A percentile compares a stretch with the other conserved stretches of the same genome.
These are phyloP conservation scores for Neomorphus geoffroyi DNA, from an alignment of 2,797 vertebrate genomes.

Conservation along the genomic window DNA sequence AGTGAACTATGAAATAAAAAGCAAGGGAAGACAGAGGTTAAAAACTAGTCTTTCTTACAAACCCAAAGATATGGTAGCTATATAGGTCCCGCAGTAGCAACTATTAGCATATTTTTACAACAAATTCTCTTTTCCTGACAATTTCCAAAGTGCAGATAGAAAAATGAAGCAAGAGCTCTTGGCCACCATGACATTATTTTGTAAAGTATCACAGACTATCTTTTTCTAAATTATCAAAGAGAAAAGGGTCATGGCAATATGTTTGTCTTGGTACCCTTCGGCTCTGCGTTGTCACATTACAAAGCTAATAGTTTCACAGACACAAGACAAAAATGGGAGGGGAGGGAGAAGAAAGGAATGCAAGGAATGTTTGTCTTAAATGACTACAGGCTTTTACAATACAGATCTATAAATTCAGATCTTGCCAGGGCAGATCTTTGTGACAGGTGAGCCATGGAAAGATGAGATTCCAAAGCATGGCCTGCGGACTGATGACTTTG, in stretches of 20 bases:
- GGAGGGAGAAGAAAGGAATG: background rate
- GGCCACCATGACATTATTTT: background rate
- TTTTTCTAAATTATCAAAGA: background rate
- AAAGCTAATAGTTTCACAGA: background rate
- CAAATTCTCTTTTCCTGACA: background rate
- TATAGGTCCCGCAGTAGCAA: fast-evolving
- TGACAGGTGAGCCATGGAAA: background rate
- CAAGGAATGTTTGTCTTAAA: background rate
- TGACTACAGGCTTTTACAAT: background rate
- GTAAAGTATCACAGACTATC: background rate
- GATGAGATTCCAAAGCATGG: background rate
- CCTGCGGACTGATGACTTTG: background rate
- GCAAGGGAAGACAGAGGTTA: background rate
- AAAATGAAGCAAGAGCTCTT: background rate
- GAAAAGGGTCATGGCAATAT: background rate
- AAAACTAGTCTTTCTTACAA: background rate
- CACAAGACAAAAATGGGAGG: background rate
- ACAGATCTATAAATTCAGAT: background rate
- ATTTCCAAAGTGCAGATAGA: background rate
- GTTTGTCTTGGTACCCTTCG: background rate
- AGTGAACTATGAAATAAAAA: background rate
- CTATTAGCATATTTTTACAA: fast-evolving
- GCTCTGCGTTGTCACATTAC: background rate
- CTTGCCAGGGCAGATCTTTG: background rate
- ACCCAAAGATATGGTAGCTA: background rate